phyloP scores from a whole-genome alignment of 2,797 vertebrate genomes.

The Linurgus olivaceus region DNA sequence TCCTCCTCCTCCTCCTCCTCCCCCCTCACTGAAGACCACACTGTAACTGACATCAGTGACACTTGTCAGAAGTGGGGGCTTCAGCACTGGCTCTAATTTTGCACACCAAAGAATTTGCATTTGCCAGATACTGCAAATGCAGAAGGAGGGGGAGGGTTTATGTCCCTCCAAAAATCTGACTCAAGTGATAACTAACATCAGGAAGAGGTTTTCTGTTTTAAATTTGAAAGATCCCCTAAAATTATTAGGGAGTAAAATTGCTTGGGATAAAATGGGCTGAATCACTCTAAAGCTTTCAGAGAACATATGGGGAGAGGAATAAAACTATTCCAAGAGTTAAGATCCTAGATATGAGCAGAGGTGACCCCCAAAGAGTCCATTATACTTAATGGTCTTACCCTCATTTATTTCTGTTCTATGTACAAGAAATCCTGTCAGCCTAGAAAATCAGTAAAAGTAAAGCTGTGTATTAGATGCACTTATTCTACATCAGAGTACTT shows the following conservation, averaged over 20 bases:
- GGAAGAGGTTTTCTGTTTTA: constrained; percentile 18
- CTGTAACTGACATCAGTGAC: neutral
- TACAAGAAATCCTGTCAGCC: neutral
- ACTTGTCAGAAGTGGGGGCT: neutral
- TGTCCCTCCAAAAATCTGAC: constrained; percentile 4
- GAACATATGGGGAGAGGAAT: constrained; percentile 4
- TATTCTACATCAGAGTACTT: neutral
- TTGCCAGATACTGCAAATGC: neutral
- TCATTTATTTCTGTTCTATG: constrained; percentile 8
- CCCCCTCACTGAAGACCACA: neutral
- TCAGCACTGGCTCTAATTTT: neutral
- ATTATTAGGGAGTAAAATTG: constrained; percentile 28
- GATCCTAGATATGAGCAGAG: neutral
- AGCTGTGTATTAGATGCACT: constrained; percentile 30
- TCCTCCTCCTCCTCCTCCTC: neutral
- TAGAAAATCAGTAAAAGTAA: neutral
- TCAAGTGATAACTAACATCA: neutral
- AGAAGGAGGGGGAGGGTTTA: neutral
- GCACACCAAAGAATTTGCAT: neutral
- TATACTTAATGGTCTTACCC: neutral
- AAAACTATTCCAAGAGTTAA: neutral
- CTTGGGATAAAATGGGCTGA: constrained; percentile 9
- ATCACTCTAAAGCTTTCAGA: neutral
- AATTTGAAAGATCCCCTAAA: constrained; percentile 24
- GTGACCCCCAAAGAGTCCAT: neutral